Evolutionary conservation across 2,797 vertebrate genomes (phyloP).

Genomic region (Rachycentron canadum): DNA sequence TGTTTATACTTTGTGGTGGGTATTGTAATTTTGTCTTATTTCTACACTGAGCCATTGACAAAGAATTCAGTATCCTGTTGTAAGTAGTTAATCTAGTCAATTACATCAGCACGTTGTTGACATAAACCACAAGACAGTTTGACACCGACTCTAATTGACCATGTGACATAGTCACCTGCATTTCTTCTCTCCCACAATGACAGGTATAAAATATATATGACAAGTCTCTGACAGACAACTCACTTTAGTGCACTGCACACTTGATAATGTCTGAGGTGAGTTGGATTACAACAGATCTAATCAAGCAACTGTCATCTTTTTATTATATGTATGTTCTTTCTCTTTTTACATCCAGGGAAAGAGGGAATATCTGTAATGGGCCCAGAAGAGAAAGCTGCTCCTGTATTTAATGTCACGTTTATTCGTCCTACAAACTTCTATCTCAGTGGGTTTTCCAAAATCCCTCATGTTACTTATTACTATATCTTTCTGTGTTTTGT

Average conservation of each 20-base stretch:
- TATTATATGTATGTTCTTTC: background rate
- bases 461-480: constrained; percentile 63
- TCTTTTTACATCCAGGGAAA: background rate
- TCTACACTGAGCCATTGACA: background rate
- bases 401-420: constrained; percentile 55
- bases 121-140: background rate
- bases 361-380: constrained; percentile 1
- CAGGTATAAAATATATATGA: background rate
- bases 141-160: background rate
- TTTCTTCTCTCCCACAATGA: background rate
- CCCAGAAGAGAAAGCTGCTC: background rate
- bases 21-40: background rate
- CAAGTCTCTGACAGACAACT: background rate
- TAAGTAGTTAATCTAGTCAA: too few species aligned
- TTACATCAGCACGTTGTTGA: too few species aligned
- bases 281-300: background rate
- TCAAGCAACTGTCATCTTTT: background rate
- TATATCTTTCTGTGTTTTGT: constrained; percentile 72
- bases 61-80: background rate
- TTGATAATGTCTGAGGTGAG: background rate
- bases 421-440: constrained; percentile 63
- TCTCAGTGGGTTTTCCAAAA: constrained; percentile 65
- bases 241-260: background rate
- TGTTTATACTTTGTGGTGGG: too few species aligned
- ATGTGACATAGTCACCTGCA: background rate